phyloP scores from a whole-genome alignment of 1,140 invertebrate species.

The Heliconius melpomene region DNA sequence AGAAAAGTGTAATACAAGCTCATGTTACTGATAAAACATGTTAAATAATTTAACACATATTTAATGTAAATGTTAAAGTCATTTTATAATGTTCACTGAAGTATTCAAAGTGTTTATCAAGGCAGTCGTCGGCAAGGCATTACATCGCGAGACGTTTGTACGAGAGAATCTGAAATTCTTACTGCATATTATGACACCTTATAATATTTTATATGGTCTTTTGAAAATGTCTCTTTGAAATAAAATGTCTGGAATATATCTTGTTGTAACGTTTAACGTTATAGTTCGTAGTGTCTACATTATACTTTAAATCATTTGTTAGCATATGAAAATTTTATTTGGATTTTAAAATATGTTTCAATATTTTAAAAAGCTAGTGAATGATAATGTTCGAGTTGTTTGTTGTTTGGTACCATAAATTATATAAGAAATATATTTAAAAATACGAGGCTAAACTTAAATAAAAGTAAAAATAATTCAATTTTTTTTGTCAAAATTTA shows the following conservation, averaged over 20 bases:
- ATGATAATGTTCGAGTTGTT: too few species aligned
- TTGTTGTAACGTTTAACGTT: neutral
- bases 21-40: neutral
- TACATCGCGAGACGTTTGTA: slow-evolving; percentile 15
- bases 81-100: slow-evolving; percentile 27
- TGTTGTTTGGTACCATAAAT: too few species aligned
- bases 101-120: slow-evolving; percentile 33
- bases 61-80: slow-evolving; percentile 12
- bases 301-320: neutral
- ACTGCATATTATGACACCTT: slow-evolving; percentile 35
- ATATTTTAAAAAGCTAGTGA: too few species aligned
- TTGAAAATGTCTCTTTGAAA: slow-evolving; percentile 6
- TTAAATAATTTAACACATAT: slow-evolving; percentile 15
- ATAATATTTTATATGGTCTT: slow-evolving; percentile 25
- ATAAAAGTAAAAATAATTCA: too few species aligned
- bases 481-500: too few species aligned
- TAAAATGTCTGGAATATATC: slow-evolving; percentile 3
- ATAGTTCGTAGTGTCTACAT: neutral
- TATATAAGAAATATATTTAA: too few species aligned
- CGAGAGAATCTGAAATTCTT: slow-evolving; percentile 27
- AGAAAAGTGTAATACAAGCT: neutral
- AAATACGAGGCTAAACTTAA: too few species aligned
- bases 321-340: neutral
- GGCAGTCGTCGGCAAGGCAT: slow-evolving; percentile 30
- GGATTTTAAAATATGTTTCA: too few species aligned